Conservation (phyloP, 2,113 vertebrate genomes). For the Dicaeum eximium region DNA sequence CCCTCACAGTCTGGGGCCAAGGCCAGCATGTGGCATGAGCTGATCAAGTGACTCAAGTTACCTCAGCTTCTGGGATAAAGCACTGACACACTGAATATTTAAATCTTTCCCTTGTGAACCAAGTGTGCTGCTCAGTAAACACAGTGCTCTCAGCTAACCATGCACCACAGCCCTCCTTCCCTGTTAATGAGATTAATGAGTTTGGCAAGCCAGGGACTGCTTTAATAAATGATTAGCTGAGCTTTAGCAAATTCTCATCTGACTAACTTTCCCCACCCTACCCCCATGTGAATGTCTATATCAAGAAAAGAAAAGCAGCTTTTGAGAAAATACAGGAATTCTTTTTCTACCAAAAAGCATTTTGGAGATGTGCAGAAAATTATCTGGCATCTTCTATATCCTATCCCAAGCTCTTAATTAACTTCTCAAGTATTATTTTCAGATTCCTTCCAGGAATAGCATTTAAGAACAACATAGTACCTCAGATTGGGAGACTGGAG, state of each 20-base stretch:
- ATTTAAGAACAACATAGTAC: not conserved
- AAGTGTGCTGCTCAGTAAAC: not conserved
- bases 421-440: constrained; percentile 19
- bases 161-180: not conserved
- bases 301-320: not conserved
- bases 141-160: constrained; percentile 8
- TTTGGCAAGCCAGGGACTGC: constrained; percentile 31
- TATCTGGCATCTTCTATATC: not conserved
- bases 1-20: not conserved
- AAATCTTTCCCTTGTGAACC: constrained; percentile 31
- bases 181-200: constrained; percentile 64
- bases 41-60: constrained; percentile 24
- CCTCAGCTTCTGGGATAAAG: constrained; percentile 12
- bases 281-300: not conserved
- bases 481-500: not conserved
- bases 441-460: not conserved
- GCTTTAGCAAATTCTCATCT: constrained; percentile 43
- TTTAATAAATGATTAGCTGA: constrained; percentile 66
- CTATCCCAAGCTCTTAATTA: not conserved
- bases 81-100: constrained; percentile 4
- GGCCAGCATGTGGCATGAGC: not conserved
- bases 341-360: not conserved
- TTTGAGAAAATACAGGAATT: not conserved
- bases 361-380: not conserved
- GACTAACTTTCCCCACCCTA: constrained; percentile 21